Evolutionary conservation across 2,113 vertebrate species (phyloP), one percentile per base, ranked within the genome.

Genomic region (Heterochromis multidens): DNA sequence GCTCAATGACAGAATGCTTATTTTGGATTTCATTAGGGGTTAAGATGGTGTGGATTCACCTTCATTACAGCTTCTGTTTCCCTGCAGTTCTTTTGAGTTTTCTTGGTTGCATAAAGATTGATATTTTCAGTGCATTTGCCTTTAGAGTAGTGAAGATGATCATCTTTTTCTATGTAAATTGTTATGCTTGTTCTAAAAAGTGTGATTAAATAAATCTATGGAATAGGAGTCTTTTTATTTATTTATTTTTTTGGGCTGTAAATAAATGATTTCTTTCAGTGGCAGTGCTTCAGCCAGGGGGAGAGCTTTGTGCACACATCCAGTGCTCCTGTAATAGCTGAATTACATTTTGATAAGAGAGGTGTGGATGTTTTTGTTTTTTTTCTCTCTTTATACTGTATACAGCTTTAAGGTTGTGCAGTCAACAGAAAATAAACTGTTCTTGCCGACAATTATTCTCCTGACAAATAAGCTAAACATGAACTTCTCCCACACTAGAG

Each of bases 121-220:
- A 79, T 87, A 80, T 84, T 92, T 91, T 89, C 81, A 70, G n/a
- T 70, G 63, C 16, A 40, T 49, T 46, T 61, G 31, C 14, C 85
- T 88, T 91, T 85, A 79, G 21, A 79, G 21, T 35, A 27, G 59
- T 78, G 46, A 70, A 46, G 17, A 17, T 57, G 3, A 70, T 67
- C 1, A 60, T 61, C 23, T 89, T 17, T 82, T 57, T 46, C 5
- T 6, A 67, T 89, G 74, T 85, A 67, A 77, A 91, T 86, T 87
- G 29, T 25, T 43, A 7, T 86, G 79, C 23, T 59, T 84, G 79
- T 83, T 87, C 54, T 82, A 79, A 80, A 85, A 79, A 79, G 31
- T 79, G 23, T 76, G n/a, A 91, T 89, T 88, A 84, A 93, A 94
- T 86, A 80, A 85, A 93, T 82, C 7, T 85, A 85, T 86, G 37